These are phyloP conservation scores for Sterrhoptilus dennistouni DNA, from an alignment of 2,113 vertebrate genomes.

Conservation along the genomic window DNA sequence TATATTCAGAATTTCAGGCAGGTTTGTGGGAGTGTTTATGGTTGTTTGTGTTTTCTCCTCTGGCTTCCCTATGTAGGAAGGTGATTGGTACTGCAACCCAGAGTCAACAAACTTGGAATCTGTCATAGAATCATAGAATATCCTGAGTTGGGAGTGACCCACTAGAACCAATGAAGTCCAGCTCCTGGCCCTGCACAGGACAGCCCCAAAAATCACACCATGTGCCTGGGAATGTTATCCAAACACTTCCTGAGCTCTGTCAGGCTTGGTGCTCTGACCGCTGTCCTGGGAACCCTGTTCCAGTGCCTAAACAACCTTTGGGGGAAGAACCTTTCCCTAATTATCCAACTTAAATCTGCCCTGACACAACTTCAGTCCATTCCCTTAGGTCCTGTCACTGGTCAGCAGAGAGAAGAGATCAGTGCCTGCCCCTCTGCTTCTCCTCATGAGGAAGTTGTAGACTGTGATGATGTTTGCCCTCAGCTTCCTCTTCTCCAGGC, in stretches of 20 bases:
- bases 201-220: rapidly evolving
- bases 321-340: background rate
- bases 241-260: background rate
- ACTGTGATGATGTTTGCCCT: background rate
- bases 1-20: background rate
- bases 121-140: background rate
- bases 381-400: background rate
- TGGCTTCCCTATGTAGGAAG: rapidly evolving
- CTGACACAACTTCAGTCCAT: background rate
- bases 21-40: background rate
- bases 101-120: background rate
- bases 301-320: background rate
- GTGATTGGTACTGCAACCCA: background rate
- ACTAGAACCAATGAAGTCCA: background rate
- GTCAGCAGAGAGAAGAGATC: background rate
- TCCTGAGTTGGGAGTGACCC: background rate
- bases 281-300: background rate
- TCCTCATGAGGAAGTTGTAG: background rate
- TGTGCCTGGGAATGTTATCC: background rate
- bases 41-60: background rate
- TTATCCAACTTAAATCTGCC: background rate
- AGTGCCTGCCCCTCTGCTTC: background rate
- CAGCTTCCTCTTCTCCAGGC: background rate
- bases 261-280: background rate
- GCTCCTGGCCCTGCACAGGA: background rate